Evolutionary conservation across 2,113 vertebrate species (phyloP), one percentile per base, ranked within the genome.

Genomic region (Stigmatopora nigra): DNA sequence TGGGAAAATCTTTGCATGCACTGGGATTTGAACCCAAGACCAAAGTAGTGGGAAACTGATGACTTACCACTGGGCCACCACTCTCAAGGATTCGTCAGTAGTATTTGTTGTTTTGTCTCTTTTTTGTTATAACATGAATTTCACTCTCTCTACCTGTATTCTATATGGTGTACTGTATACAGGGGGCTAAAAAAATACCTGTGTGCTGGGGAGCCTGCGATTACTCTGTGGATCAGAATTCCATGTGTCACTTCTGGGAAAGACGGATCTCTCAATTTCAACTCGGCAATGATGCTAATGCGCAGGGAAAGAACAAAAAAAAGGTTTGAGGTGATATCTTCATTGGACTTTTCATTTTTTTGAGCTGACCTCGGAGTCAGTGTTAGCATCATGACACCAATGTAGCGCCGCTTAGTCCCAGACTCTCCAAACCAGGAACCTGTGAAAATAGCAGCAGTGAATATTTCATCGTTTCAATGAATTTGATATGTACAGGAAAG

Each of bases 371-470:
- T 96, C 4, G 88, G 93, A 0, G 94, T 95, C 15, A 99, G 90
- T 0, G 95, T 97, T 78, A 98, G 84, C 96, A 99, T 98, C 91
- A 93, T 95, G 25, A 99, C 93, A 2, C 97, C 97, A 0, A 99
- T 98, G 82, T 97, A 99, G 0, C 93, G 91, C 14, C 90, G 90
- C 82, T 91, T 94, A 0, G 79, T 62, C 49, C 90, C 91, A 0
- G 89, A 71, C 0, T 71, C 86, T 19, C 91, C 85, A 52, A 92
- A 92, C 90, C 88, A 90, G 9, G 93, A 93, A 70, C 77, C 96
- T 98, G 74, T 0, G 16, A 31, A 10, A 48, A 11, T 31, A 31
- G 25, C 25, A 31, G 25, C 25, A 3, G 25, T 31, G 25, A 31
- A 31, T 31, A 31, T 31, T 31, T 31, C 25, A 31, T 31, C 25